Conservation (phyloP, 2,113 vertebrate genomes). For the Sorex araneus region DNA sequence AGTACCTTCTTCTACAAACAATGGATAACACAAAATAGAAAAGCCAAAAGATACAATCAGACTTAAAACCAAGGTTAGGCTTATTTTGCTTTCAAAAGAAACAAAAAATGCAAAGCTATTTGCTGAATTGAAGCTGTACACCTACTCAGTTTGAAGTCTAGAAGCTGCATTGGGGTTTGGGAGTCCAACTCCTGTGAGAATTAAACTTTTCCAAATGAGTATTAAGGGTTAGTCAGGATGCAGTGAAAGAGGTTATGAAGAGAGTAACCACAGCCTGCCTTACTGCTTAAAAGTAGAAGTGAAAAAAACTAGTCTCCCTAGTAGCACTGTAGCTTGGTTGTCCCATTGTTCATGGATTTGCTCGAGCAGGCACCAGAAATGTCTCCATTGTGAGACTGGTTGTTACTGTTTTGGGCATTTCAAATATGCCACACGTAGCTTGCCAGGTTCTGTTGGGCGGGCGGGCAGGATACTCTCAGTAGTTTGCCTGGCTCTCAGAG, state of each 20-base stretch:
- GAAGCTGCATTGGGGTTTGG: background rate
- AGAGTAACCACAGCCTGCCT: background rate
- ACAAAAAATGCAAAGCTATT: background rate
- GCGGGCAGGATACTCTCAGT: no score
- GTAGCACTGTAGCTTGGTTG: no score
- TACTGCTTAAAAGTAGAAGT: background rate
- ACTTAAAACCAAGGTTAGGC: slow-evolving; percentile 17
- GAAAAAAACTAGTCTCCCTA: background rate
- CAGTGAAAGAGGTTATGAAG: background rate
- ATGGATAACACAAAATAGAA: slow-evolving; percentile 3
- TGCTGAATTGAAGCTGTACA: background rate
- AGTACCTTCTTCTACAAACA: slow-evolving; percentile 3
- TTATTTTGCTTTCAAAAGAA: background rate
- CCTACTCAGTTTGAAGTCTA: background rate
- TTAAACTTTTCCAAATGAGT: background rate
- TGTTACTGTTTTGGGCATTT: no score
- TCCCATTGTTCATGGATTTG: no score
- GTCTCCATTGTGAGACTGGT: no score
- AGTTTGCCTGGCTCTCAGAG: no score
- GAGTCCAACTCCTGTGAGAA: background rate
- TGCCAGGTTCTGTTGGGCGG: no score
- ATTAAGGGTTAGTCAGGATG: background rate
- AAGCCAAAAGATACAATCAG: slow-evolving; percentile 10
- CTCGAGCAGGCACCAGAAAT: no score
- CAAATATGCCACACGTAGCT: no score